Base-by-base conservation (phyloP, 1,140 invertebrate genomes). In the Drosophila repleta region DNA sequence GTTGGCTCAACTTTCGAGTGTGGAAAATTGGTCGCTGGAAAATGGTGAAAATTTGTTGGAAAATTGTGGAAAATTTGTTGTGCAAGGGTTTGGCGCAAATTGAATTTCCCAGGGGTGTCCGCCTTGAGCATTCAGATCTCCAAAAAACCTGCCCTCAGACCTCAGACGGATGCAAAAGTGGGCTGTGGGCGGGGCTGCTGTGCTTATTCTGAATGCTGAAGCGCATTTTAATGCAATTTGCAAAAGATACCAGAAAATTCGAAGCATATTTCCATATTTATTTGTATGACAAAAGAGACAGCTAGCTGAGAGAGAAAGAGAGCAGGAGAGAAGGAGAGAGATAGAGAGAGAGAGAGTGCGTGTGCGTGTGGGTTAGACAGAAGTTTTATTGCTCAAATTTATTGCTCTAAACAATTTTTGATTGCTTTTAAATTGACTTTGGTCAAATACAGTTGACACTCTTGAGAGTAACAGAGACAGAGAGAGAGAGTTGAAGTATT, bases 1-100 rank as follows among this genome's bases (percentile, higher is more conserved):
- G 55, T 61, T 29, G 55, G 55, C 61, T 60, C 67, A 76, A 71
- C 75, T 77, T 79, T 73, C 63, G 77, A 71, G 77, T 13, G 3
- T 35, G 11, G 3, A 35, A 35, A 35, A 1, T 11, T 13, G 2
- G 32, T 35, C 32, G 2, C 10, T 35, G 32, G 32, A 35, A 35
- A 35, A 35, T 35, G 32, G 32, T 66, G 77, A 80, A 79, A 79
- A 61, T 67, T 51, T 67, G 76, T 53, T 29, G 57, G 39, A 77
- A 77, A 73, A 73, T 63, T 60, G 20, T 65, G 17, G 39, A n/a
- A 43, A 43, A 43, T 43, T 63, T 60, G 20, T 71, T 71, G 52
- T 41, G 43, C 57, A 67, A 67, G 64, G 55, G 55, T 67, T 35
- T 35, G 35, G 56, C 26, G 46, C 48, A 68, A 68, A 68, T 68